Base-by-base conservation (phyloP, 1,140 invertebrate genomes). In the Zaprionus africanus region DNA sequence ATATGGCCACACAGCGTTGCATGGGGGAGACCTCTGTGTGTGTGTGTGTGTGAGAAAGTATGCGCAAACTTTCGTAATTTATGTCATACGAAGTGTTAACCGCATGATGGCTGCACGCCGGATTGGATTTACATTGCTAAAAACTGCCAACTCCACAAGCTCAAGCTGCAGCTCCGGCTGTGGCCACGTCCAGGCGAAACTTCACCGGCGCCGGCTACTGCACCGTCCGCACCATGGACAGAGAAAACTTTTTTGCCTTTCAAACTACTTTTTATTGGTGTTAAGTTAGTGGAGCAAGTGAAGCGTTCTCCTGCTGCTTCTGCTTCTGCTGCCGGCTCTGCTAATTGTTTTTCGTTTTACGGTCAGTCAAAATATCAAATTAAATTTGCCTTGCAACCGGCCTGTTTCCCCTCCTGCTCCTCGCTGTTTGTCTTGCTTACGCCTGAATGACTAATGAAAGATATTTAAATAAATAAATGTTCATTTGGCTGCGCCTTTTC, bases 1-100 rank as follows among this genome's bases (percentile, higher is more conserved):
- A 88, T 83, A 87, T 87, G 84, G 73, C 80, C 72, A 75, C 72
- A 75, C 62, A 56, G 79, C 82, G 76, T 49, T 82, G 83, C 83
- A 86, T 24, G 12, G 17, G 4, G 6, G n/a, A 19, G 17, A 12
- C 12, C 12, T 56, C 67, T 19, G 64, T 58, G 61, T 56, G 71
- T 58, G 76, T 58, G 63, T 88, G 68, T 88, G 81, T 88, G 86
- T 65, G 85, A 82, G 90, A 82, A 88, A 88, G 85, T 88, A 88
- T 88, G 81, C 88, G 86, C 71, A 90, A 88, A 88, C 85, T 88
- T 88, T 88, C 79, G 85, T 88, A 88, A 88, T 88, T 88, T 88
- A 88, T 88, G 85, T 88, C 85, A 88, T 88, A 88, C 85, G 85
- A 88, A 88, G 85, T 88, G 85, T 88, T 88, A 88, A 88, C 85